Evolutionary conservation across 2,113 vertebrate species (phyloP).

Genomic region (Lophotis ruficrista): DNA sequence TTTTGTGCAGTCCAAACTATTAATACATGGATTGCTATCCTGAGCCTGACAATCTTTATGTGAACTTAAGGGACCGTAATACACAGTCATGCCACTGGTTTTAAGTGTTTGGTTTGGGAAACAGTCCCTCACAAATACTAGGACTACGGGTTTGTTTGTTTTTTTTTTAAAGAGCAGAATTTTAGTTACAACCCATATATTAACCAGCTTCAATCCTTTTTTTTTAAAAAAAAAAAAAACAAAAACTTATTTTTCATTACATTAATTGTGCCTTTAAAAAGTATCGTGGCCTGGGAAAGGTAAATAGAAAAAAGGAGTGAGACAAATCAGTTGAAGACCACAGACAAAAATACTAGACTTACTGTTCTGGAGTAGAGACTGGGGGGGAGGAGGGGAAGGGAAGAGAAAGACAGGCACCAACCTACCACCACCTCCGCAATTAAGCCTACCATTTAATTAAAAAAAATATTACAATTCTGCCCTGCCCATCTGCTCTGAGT

Average conservation of each 20-base stretch:
- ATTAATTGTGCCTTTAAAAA: background rate
- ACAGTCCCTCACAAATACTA: background rate
- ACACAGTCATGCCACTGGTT: background rate
- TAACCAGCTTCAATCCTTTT: background rate
- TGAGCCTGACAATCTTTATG: background rate
- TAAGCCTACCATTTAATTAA: slow-evolving; percentile 65
- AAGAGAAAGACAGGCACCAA: slow-evolving; percentile 77
- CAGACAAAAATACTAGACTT: background rate
- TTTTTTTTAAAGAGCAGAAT: background rate
- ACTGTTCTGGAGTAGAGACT: background rate
- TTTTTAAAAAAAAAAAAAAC: background rate
- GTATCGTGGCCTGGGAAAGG: background rate
- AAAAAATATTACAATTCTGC: slow-evolving; percentile 72
- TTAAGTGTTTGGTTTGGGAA: background rate
- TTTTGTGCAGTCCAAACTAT: background rate
- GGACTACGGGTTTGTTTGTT: background rate
- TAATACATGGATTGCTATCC: background rate
- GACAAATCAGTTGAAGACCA: background rate
- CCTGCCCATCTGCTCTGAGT: slow-evolving; percentile 91
- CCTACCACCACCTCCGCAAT: slow-evolving; percentile 85
- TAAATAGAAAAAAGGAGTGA: background rate
- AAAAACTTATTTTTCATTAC: background rate
- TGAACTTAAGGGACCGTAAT: background rate
- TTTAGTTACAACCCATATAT: background rate
- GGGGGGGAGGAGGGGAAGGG: background rate